phyloP scores from a whole-genome alignment of 2,113 vertebrate genomes.

The Callipepla squamata region DNA sequence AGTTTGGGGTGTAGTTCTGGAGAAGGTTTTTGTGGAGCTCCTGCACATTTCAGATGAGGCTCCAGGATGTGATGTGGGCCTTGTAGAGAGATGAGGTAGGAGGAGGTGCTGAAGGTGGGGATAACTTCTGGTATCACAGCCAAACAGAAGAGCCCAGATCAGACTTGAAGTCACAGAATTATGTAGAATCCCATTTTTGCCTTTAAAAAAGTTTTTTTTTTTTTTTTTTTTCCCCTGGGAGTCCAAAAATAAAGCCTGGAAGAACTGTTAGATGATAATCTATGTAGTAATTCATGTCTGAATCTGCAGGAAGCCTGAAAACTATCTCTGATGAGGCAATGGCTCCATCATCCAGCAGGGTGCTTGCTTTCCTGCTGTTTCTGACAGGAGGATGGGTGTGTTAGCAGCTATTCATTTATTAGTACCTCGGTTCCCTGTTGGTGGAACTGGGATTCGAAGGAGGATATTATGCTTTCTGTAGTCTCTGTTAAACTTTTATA shows the following conservation, averaged over 20 bases:
- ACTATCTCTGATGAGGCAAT: neutral
- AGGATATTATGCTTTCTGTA: accelerated
- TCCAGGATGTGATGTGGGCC: accelerated
- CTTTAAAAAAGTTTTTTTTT: neutral
- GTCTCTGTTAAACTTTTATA: neutral
- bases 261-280: accelerated
- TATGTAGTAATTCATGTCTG: neutral
- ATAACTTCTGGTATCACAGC: neutral
- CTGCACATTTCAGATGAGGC: neutral
- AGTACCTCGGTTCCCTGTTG: neutral
- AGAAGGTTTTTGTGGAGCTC: neutral
- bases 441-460: neutral
- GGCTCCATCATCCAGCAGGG: neutral
- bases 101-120: neutral
- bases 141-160: too few relatives aligned
- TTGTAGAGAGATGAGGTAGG: neutral
- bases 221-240: neutral
- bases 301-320: neutral
- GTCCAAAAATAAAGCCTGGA: neutral
- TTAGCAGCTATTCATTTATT: neutral
- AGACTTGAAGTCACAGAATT: neutral
- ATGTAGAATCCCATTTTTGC: neutral
- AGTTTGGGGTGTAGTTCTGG: neutral
- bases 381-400: accelerated
- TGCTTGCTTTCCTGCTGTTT: neutral